Conservation (phyloP, 2,113 vertebrate species). For the Corythornis madagascariensis region DNA sequence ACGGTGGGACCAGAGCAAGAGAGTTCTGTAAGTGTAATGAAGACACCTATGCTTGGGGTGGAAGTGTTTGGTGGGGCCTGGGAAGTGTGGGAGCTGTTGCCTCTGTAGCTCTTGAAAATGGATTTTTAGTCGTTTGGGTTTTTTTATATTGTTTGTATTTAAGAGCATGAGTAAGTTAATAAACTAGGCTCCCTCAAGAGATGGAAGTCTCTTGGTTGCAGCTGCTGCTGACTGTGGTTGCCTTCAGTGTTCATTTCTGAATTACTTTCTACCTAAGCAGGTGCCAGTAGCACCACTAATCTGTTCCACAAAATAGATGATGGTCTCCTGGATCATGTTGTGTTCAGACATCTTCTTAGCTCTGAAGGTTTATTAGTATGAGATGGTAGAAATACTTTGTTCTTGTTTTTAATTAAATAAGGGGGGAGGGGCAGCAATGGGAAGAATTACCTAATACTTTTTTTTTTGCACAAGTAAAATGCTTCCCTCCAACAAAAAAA, state of each 20-base stretch:
- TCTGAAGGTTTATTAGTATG: neutral
- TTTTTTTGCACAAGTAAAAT: fast-evolving
- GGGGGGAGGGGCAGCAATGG: fast-evolving
- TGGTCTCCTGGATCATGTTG: neutral
- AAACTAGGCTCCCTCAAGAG: neutral
- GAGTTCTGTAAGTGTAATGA: constrained; percentile 74
- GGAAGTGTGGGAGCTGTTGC: fast-evolving
- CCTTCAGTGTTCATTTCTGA: neutral
- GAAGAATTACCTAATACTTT: neutral
- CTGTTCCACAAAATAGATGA: neutral
- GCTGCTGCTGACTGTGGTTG: neutral
- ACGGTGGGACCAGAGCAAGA: constrained; percentile 80
- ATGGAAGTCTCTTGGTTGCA: neutral
- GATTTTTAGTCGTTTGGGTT: neutral
- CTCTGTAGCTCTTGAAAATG: neutral
- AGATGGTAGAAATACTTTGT: neutral
- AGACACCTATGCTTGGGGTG: neutral
- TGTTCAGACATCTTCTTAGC: neutral
- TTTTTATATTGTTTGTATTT: neutral
- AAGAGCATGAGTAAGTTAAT: neutral
- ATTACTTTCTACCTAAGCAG: neutral
- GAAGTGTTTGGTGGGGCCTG: neutral
- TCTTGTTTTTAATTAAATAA: neutral
- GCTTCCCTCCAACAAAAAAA: neutral
- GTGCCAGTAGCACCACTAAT: neutral